Conservation (phyloP, 64 coral and sea anemone species). For the Pocillopora damicornis region DNA sequence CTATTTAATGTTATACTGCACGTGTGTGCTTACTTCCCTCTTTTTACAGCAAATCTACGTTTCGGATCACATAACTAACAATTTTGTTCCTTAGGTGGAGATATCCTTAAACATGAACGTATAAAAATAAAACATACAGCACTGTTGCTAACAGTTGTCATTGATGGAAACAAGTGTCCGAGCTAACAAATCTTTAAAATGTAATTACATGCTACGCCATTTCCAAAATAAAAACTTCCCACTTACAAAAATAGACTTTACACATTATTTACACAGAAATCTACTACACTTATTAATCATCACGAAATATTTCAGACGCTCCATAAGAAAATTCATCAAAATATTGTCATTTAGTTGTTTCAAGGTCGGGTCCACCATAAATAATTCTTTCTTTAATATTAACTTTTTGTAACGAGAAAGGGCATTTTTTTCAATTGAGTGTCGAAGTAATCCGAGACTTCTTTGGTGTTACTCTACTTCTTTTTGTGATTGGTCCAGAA, state of each 20-base stretch:
- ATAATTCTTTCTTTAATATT: neutral
- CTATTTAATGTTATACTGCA: too few relatives aligned
- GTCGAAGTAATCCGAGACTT: neutral
- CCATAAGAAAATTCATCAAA: too few relatives aligned
- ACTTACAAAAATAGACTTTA: constrained; percentile 29
- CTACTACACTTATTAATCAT: too few relatives aligned
- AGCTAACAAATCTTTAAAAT: neutral
- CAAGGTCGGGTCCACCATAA: neutral
- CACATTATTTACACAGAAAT: constrained; percentile 16
- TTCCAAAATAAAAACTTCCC: neutral
- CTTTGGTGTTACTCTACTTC: neutral
- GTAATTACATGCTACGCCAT: neutral
- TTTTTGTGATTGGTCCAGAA: too few relatives aligned
- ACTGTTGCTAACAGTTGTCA: neutral
- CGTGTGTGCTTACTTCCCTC: neutral
- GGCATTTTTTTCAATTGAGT: neutral
- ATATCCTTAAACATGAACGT: neutral
- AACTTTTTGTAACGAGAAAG: neutral
- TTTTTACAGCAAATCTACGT: neutral
- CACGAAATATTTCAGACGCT: too few relatives aligned
- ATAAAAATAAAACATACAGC: neutral
- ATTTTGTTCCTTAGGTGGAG: neutral
- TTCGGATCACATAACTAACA: neutral
- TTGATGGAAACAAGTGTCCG: neutral
- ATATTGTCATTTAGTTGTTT: too few relatives aligned